These are phyloP conservation scores for Listronotus oregonensis DNA, from an alignment of 1,140 invertebrate genomes.

Conservation along the genomic window DNA sequence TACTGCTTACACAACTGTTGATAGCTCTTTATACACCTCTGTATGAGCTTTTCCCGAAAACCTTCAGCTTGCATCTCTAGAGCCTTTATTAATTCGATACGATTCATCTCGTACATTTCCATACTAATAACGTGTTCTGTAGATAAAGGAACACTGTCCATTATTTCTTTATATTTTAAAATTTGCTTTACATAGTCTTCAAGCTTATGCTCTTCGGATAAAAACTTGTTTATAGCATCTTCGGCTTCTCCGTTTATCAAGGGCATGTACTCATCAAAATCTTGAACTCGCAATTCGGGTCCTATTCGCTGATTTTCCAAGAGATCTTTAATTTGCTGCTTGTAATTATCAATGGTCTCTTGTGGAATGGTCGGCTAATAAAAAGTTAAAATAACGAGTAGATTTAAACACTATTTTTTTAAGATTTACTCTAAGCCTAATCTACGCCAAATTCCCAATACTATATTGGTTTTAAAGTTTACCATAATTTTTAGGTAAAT, in stretches of 20 bases:
- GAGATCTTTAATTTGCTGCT: constrained; percentile 62
- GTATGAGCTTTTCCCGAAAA: constrained; percentile 72
- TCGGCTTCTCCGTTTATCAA: constrained; percentile 73
- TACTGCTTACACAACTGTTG: constrained; percentile 78
- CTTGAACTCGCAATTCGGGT: constrained; percentile 70
- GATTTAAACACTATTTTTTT: no score
- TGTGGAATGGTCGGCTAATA: constrained; percentile 70
- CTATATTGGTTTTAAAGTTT: no score
- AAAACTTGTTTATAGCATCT: constrained; percentile 69
- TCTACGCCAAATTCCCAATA: no score
- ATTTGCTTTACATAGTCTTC: constrained; percentile 70
- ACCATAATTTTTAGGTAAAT: no score
- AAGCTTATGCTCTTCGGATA: constrained; percentile 68
- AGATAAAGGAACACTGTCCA: constrained; percentile 66
- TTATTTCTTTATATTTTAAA: constrained; percentile 67
- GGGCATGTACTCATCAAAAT: constrained; percentile 82
- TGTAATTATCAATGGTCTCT: constrained; percentile 65
- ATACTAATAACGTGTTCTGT: constrained; percentile 72
- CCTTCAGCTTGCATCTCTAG: constrained; percentile 71
- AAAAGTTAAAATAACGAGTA: no score
- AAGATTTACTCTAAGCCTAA: no score
- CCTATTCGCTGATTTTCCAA: constrained; percentile 73
- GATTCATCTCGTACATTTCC: constrained; percentile 85
- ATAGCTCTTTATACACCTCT: constrained; percentile 78
- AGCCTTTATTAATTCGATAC: constrained; percentile 76